Conservation (phyloP, 2,797 vertebrate genomes). For the Coranthus polyacanthus region DNA sequence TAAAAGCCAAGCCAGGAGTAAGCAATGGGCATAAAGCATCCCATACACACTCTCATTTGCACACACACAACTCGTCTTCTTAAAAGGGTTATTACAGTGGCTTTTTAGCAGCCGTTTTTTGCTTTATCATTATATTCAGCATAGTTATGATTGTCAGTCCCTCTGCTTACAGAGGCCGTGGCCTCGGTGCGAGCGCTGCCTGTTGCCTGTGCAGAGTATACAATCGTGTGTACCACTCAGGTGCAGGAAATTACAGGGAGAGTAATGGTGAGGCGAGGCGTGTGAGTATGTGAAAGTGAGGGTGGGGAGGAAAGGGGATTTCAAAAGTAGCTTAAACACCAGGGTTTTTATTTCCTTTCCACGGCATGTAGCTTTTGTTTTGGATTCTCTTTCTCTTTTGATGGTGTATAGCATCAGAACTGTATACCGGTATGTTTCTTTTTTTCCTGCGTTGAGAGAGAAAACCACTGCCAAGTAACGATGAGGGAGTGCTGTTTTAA, state of each 20-base stretch:
- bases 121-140: constrained; percentile 73
- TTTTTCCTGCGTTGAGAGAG: constrained; percentile 1
- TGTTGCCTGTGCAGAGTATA: constrained; percentile 50
- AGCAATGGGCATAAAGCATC: constrained; percentile 55
- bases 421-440: background rate
- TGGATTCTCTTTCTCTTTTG: background rate
- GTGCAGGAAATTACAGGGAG: constrained; percentile 78
- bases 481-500: constrained; percentile 3
- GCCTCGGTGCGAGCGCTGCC: constrained; percentile 40
- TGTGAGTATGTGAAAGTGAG: constrained; percentile 3
- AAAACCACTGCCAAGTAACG: constrained; percentile 4
- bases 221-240: constrained; percentile 79
- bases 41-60: constrained; percentile 19
- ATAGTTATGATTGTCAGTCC: constrained; percentile 74
- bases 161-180: constrained; percentile 57
- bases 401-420: constrained; percentile 9
- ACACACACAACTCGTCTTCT: constrained; percentile 45
- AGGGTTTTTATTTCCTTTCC: constrained; percentile 33
- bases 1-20: constrained; percentile 73
- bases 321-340: constrained; percentile 38
- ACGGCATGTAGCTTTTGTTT: background rate
- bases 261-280: constrained; percentile 32
- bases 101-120: constrained; percentile 75
- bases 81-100: constrained; percentile 88
- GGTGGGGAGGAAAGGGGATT: background rate